Evolutionary conservation across 2,888 invertebrate species (phyloP).

Genomic region (Nephrocerus scutellatus): DNA sequence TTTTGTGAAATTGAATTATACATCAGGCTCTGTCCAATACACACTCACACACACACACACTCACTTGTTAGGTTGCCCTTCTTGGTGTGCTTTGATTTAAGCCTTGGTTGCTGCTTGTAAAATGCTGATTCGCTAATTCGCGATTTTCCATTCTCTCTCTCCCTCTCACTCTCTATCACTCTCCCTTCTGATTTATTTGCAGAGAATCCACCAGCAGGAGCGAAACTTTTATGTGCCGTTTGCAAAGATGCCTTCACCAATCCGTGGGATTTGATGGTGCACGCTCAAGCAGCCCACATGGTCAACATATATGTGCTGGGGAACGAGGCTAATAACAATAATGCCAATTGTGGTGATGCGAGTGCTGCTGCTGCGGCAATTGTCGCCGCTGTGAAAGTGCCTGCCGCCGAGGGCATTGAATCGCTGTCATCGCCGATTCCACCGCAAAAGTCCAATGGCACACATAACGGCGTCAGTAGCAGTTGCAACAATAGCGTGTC

Average conservation of each 20-base stretch:
- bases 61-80: too few relatives aligned
- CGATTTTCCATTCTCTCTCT: too few relatives aligned
- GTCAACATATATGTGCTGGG: constrained; percentile 63
- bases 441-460: constrained; percentile 19
- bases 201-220: constrained; percentile 44
- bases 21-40: too few relatives aligned
- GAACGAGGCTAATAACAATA: constrained; percentile 36
- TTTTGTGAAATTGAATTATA: too few relatives aligned
- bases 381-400: constrained; percentile 4
- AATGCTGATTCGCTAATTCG: too few relatives aligned
- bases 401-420: constrained; percentile 11
- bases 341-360: constrained; percentile 6
- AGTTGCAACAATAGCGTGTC: constrained; percentile 24
- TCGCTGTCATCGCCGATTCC: constrained; percentile 14
- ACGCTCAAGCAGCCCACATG: constrained; percentile 63
- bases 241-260: constrained; percentile 61
- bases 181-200: constrained; percentile 8
- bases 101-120: too few relatives aligned
- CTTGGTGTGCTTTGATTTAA: too few relatives aligned
- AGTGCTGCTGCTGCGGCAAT: constrained; percentile 8
- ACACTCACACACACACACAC: too few relatives aligned
- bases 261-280: constrained; percentile 65
- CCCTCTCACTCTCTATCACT: too few relatives aligned
- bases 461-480: constrained; percentile 18
- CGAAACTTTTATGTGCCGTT: constrained; percentile 57